Base-by-base conservation (phyloP, 2,888 invertebrate species). In the Plagiodera versicolora region DNA sequence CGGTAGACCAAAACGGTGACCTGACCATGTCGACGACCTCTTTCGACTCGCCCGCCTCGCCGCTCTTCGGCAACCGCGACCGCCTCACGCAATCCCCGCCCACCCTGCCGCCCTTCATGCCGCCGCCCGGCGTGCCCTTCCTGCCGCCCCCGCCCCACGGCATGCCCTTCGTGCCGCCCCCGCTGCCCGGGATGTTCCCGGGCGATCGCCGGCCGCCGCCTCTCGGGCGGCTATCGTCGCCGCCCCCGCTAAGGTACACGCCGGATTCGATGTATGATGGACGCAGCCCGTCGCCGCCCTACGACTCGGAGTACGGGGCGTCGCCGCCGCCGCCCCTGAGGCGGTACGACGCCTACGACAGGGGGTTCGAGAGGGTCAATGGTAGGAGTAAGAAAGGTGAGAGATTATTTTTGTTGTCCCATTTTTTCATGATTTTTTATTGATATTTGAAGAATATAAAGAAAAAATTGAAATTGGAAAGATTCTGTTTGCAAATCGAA, bases 231-330 rank as follows among this genome's bases (percentile, higher is more conserved):
- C 80, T 85, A 77, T 84, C 84, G 62, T 84, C 85, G 1, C 85
- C 85, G 20, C 83, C 82, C 1, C 64, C 70, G 16, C 68, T 68
- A 45, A 50, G 75, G 32, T 87, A 85, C 76, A 84, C 86, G 58
- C 83, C 85, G 11, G 85, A 83, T 67, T 77, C 77, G 6, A 77
- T 77, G 0, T 80, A 78, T 61, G 88, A 88, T 75, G 85, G 88
- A 11, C 85, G 85, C 71, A 86, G 86, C 79, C 87, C 87, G 16
- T 82, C 87, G 1, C 75, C 78, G 9, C 76, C 76, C 20, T 77
- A 79, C 49, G 89, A 89, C 77, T 87, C 87, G 1, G 89, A 89
- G 73, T 87, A 87, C 72, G 86, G 87, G 75, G 86, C 86, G 68
- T 86, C 86, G 49, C 86, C 87, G 11, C 80, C 86, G 0, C 80